Conservation (phyloP, 2,888 invertebrate species). For the Nomada hirtipes region DNA sequence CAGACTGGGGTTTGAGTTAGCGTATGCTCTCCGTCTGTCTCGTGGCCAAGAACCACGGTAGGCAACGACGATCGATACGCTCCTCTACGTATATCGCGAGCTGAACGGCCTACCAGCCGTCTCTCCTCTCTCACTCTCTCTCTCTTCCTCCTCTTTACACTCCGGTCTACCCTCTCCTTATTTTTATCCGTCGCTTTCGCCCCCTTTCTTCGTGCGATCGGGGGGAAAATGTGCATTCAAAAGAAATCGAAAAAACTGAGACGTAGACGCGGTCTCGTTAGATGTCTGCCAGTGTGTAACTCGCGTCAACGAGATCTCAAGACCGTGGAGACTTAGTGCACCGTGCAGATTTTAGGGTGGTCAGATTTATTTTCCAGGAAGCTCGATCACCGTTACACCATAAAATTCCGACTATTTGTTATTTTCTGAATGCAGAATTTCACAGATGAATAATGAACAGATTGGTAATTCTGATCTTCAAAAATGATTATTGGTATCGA, state of each 20-base stretch:
- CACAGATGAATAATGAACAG: no score
- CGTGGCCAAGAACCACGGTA: constrained; percentile 70
- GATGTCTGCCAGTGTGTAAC: neutral
- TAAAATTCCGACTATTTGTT: no score
- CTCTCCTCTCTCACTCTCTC: constrained; percentile 1
- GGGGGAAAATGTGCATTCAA: constrained; percentile 6
- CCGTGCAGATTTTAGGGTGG: no score
- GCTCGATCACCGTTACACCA: no score
- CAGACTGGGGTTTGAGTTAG: constrained; percentile 50
- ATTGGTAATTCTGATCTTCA: no score
- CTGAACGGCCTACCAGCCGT: constrained; percentile 57
- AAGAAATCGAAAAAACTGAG: constrained; percentile 12
- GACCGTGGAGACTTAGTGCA: neutral
- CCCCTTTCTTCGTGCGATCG: constrained; percentile 14
- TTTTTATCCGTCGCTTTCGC: constrained; percentile 25
- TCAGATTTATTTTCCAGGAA: no score
- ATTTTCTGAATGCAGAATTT: no score
- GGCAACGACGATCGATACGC: constrained; percentile 74
- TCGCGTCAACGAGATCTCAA: neutral
- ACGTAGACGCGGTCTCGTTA: constrained; percentile 7
- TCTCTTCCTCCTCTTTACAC: neutral
- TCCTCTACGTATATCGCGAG: constrained; percentile 60
- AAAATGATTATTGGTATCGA: no score
- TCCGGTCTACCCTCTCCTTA: constrained; percentile 1
- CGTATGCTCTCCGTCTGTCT: constrained; percentile 70